Conservation (phyloP, 1,140 invertebrate genomes). For the Stegodyphus dumicola region DNA sequence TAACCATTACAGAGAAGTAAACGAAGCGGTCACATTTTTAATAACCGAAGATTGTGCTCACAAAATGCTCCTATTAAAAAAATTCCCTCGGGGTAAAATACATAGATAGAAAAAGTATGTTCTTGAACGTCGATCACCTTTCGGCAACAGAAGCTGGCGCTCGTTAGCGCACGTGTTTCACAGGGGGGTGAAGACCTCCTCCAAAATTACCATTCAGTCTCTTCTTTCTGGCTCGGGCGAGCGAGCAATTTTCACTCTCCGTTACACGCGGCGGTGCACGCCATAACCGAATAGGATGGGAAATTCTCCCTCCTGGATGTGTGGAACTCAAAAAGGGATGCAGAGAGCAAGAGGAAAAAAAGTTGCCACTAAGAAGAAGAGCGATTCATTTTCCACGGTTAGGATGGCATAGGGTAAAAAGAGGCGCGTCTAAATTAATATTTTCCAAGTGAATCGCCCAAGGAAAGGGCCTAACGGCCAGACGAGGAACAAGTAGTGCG, state of each 20-base stretch:
- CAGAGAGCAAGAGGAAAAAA: background rate
- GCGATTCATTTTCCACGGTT: conserved; percentile 26
- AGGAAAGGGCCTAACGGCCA: background rate
- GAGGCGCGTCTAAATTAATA: conserved; percentile 31
- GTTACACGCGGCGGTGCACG: conserved; percentile 14
- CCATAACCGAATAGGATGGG: conserved; percentile 1
- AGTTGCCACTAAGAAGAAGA: background rate
- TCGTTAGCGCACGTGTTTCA: conserved; percentile 38
- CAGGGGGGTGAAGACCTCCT: background rate
- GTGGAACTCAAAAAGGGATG: too few relatives aligned
- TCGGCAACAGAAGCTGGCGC: background rate
- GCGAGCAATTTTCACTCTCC: conserved; percentile 41
- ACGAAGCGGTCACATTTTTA: too few relatives aligned
- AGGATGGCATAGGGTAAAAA: background rate
- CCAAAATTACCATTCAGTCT: background rate
- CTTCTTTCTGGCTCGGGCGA: conserved; percentile 1
- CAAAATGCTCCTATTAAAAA: too few relatives aligned
- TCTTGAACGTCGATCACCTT: background rate
- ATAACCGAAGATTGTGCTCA: too few relatives aligned
- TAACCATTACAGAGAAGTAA: too few relatives aligned
- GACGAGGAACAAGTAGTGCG: too few relatives aligned
- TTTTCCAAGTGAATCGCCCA: conserved; percentile 10
- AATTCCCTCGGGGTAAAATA: too few relatives aligned
- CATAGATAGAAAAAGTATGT: background rate
- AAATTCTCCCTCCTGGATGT: too few relatives aligned